phyloP scores from a whole-genome alignment of 2,797 vertebrate genomes.

The Syndactyla subalaris region DNA sequence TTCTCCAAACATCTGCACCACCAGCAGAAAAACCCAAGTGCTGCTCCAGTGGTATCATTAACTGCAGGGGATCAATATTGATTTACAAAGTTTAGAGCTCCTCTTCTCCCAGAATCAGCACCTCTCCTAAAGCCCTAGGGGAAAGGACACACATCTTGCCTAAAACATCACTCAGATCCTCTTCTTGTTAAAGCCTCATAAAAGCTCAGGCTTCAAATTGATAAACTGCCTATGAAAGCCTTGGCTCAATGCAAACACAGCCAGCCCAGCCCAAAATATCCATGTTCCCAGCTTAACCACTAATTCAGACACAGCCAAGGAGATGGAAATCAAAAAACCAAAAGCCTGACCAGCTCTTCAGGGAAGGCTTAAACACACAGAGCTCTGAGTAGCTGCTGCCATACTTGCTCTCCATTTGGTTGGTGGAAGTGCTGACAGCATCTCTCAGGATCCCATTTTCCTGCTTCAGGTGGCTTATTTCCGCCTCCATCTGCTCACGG shows the following conservation, averaged over 20 bases:
- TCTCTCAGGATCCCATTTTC: conserved; percentile 97
- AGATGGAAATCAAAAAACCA: background rate
- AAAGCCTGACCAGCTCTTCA: conserved; percentile 10
- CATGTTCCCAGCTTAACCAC: background rate
- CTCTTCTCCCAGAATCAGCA: background rate
- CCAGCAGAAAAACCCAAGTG: background rate
- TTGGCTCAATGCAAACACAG: background rate
- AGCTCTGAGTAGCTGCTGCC: conserved; percentile 45
- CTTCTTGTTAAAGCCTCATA: background rate
- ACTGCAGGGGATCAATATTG: background rate
- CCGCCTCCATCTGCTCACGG: conserved; percentile 93
- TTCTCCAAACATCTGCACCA: background rate
- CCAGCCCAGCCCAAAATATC: background rate
- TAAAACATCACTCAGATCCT: background rate
- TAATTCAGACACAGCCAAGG: background rate
- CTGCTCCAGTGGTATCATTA: rapidly evolving
- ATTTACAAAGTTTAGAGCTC: background rate
- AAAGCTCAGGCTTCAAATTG: background rate
- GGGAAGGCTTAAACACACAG: background rate
- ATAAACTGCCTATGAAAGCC: background rate
- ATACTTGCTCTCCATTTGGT: conserved; percentile 98
- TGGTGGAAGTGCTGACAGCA: conserved; percentile 95
- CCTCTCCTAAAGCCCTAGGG: background rate
- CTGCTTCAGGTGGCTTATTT: conserved; percentile 94
- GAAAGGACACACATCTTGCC: background rate